These are phyloP conservation scores for Anthophora plumipes DNA, from an alignment of 2,888 invertebrate genomes.

Conservation along the genomic window DNA sequence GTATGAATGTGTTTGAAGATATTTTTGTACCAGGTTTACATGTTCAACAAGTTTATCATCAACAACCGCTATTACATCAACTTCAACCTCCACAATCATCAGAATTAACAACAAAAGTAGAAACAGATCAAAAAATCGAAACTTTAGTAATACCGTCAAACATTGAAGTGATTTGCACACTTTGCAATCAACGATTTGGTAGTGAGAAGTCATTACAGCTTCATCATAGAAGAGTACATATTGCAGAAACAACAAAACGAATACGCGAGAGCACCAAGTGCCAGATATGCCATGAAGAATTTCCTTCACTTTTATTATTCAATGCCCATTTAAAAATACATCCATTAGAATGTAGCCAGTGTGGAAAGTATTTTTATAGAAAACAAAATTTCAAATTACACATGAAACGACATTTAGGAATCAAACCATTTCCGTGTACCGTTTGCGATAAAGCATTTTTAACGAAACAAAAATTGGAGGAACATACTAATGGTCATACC, in stretches of 20 bases:
- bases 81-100: conserved; percentile 79
- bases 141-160: conserved; percentile 74
- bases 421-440: conserved; percentile 90
- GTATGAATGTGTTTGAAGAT: conserved; percentile 82
- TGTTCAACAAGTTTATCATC: conserved; percentile 75
- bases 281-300: conserved; percentile 88
- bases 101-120: conserved; percentile 74
- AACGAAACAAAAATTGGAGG: conserved; percentile 92
- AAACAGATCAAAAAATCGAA: conserved; percentile 77
- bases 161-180: conserved; percentile 78
- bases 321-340: conserved; percentile 91
- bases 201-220: conserved; percentile 80
- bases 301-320: conserved; percentile 89
- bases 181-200: conserved; percentile 81
- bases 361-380: conserved; percentile 91
- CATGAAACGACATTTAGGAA: conserved; percentile 91
- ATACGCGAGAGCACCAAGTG: conserved; percentile 85
- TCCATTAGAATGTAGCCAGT: conserved; percentile 92
- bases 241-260: conserved; percentile 79
- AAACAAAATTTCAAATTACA: conserved; percentile 91
- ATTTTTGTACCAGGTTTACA: conserved; percentile 81
- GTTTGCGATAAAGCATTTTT: conserved; percentile 93
- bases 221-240: conserved; percentile 81
- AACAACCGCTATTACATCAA: conserved; percentile 81
- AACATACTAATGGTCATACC: conserved; percentile 93